Percentiles rank a stretch among this genome's conserved stretches.
Evolutionary conservation across 2,888 invertebrate genomes (phyloP).

Genomic region (Drosophila bunnanda): DNA sequence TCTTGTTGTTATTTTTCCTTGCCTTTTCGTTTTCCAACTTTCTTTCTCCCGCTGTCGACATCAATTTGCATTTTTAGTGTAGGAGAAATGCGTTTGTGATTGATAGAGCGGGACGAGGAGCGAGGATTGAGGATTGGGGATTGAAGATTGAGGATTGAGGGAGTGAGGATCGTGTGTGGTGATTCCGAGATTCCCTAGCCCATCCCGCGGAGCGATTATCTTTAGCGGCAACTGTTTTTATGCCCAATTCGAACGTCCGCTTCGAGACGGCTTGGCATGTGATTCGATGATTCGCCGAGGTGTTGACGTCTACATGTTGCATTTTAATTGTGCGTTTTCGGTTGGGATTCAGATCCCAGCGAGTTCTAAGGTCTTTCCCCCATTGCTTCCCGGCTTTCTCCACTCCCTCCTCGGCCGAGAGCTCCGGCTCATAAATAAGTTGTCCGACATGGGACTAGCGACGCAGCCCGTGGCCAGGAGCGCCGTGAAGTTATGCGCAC

Average conservation of each 20-base stretch:
- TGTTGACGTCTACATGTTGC: slow-evolving; percentile 79
- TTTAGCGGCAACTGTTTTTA: slow-evolving; percentile 72
- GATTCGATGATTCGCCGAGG: slow-evolving; percentile 56
- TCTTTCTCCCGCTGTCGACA: slow-evolving; percentile 42
- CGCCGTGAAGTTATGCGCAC: slow-evolving; percentile 74
- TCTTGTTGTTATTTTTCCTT: slow-evolving; percentile 15
- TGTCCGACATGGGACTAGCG: slow-evolving; percentile 70
- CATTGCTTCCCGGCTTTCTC: slow-evolving; percentile 10
- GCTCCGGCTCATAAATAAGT: slow-evolving; percentile 69
- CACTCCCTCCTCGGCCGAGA: slow-evolving; percentile 12
- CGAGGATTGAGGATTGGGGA: slow-evolving; percentile 1
- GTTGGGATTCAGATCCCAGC: slow-evolving; percentile 15
- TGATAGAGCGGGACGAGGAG: slow-evolving; percentile 47
- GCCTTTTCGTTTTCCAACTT: slow-evolving; percentile 27
- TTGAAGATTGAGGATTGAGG: too few species aligned
- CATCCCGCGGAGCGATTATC: slow-evolving; percentile 58
- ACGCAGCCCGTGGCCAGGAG: slow-evolving; percentile 58
- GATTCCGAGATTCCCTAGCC: slow-evolving; percentile 41
- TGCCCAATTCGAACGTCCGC: slow-evolving; percentile 77
- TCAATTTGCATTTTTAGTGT: slow-evolving; percentile 71
- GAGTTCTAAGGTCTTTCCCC: slow-evolving; percentile 57
- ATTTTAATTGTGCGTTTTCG: slow-evolving; percentile 72
- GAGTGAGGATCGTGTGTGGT: slow-evolving; percentile 12
- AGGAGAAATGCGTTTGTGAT: slow-evolving; percentile 71
- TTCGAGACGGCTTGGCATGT: slow-evolving; percentile 74